Base-by-base conservation (phyloP, 2,888 invertebrate species). In the Nomada flava region DNA sequence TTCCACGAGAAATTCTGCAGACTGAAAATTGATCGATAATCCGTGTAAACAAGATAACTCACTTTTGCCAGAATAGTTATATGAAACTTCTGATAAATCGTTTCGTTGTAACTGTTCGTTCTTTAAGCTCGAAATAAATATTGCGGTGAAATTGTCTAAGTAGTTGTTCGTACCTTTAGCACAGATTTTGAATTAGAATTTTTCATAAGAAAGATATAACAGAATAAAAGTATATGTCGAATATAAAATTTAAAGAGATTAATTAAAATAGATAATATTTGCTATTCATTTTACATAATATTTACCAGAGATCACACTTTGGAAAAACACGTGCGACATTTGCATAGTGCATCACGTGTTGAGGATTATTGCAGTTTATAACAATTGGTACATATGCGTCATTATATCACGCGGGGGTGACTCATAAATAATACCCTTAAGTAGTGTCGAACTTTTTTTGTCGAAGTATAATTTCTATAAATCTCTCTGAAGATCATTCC, bases 361-460 rank as follows among this genome's bases (percentile, higher is more conserved):
- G 55, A 70, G 59, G 55, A 82, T 76, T 71, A 52, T 60, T 72
- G 50, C 50, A 57, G 60, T 62, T 42, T 55, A 47, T 68, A 53
- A 53, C 53, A 55, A 69, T 81, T 76, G 69, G 55, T 67, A 64
- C 69, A 72, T 36, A 53, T 65, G 75, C 42, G 18, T 20, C 23
- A 29, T 64, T 76, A 74, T 62, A n/a, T 23, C 15, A 9, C 15
- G 47, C 18, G 36, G 10, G 42, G 1, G 4, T 50, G 59, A 36
- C 23, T 20, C 57, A 73, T 4, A 1, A 20, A 29, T 29, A 29
- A 55, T 44, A 9, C 26, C 29, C 18, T 55, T 20, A 50, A 60
- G 3, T 26, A 13, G 44, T 55, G 1, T 36, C 7, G 5, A 13
- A 42, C 20, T 7, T 53, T 20, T 53, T 29, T 42, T 29, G 11